Conservation (phyloP, 2,888 invertebrate species). For the Gerosis bhagava region DNA sequence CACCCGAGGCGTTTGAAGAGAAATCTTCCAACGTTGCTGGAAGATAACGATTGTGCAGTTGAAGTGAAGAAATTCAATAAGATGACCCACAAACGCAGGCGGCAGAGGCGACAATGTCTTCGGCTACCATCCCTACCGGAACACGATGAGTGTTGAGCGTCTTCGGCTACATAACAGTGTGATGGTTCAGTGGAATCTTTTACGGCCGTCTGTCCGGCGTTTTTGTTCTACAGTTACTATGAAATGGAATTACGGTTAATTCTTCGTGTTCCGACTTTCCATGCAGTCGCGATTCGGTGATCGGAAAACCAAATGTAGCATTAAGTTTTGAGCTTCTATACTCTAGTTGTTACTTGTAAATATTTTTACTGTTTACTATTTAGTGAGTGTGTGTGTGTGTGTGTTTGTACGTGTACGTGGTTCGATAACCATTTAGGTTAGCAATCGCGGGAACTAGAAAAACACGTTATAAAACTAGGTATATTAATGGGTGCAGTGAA, state of each 20-base stretch:
- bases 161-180: too few relatives aligned
- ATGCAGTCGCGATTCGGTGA: conserved; percentile 11
- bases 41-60: conserved; percentile 66
- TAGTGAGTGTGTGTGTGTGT: too few relatives aligned
- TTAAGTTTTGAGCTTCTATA: too few relatives aligned
- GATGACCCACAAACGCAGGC: conserved; percentile 50
- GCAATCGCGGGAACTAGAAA: conserved; percentile 9
- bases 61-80: conserved; percentile 58
- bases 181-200: too few relatives aligned
- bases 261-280: conserved; percentile 11
- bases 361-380: conserved; percentile 5
- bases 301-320: conserved; percentile 22
- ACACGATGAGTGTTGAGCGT: conserved; percentile 62
- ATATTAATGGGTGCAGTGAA: conserved; percentile 7
- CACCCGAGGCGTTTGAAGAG: conserved; percentile 61
- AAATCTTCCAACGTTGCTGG: conserved; percentile 61
- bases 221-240: too few relatives aligned
- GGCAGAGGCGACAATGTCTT: conserved; percentile 53
- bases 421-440: conserved; percentile 20
- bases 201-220: too few relatives aligned
- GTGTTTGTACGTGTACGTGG: conserved; percentile 3
- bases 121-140: conserved; percentile 63
- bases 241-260: conserved; percentile 1
- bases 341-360: conserved; percentile 11
- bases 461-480: conserved; percentile 13